Base-by-base conservation (phyloP, 2,113 vertebrate genomes). In the Colius striatus region DNA sequence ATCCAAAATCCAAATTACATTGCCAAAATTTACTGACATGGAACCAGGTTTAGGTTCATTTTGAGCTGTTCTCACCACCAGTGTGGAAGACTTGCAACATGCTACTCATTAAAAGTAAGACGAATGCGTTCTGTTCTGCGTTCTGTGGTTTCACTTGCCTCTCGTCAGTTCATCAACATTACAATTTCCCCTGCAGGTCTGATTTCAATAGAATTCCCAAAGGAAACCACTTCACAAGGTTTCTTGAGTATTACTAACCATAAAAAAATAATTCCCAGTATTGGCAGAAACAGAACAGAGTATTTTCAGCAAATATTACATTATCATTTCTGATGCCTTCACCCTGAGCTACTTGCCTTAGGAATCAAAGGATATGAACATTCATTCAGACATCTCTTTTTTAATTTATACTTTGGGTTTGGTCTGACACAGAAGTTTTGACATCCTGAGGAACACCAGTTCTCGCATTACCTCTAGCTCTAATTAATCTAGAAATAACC, bases 361-460 rank as follows among this genome's bases (percentile, higher is more conserved):
- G 73, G 84, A 90, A 87, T 18, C n/a, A 26, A 83, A 84, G 45
- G 16, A 87, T 67, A 60, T 8, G 43, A 92, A 68, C n/a, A 57
- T 87, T 91, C 54, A 66, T 51, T 87, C 65, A 84, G 78, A 94
- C 94, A 51, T 55, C 34, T 81, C 77, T 67, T 58, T 58, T 88
- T 76, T 82, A 80, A 74, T 74, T 78, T 87, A 51, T 74, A 27
- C 29, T 78, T 94, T 26, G 15, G 34, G 21, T 77, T 91, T 89
- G 19, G 25, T 81, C 34, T 87, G 73, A 87, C 81, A 81, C 57
- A 61, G 58, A 80, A 20, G 32, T 88, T 94, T 88, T 86, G 61
- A 84, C 30, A 41, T 36, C 50, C 34, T 53, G 82, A 75, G 79
- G 83, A 96, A 66, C 63, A 78, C 41, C 79, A 87, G 22, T 90